Base-by-base conservation (phyloP, 2,113 vertebrate genomes). In the Microtus pennsylvanicus region DNA sequence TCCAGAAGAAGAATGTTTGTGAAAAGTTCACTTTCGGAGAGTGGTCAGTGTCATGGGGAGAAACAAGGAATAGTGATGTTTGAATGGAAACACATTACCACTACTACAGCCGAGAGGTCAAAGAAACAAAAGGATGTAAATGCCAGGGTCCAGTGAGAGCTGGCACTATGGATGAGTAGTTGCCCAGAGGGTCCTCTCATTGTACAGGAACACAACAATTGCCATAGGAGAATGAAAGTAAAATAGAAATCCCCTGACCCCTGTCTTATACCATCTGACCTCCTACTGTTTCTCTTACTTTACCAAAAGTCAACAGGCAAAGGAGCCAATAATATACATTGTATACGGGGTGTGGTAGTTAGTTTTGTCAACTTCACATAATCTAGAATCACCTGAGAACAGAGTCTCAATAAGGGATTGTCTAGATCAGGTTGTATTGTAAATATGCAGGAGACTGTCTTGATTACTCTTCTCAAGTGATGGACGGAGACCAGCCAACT, bases 261-360 rank as follows among this genome's bases (percentile, higher is more conserved):
- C 22, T 21, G 38, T 35, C 22, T 89, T 16, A 50, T 21, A 58
- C 21, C 85, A 61, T 9, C 55, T 82, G 38, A 78, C 76, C 33
- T 77, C 52, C 52, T 74, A 86, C 28, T 28, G 74, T 93, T 96
- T 91, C 82, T 82, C 89, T 7, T 80, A 21, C 45, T 30, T 93
- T 72, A 89, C 78, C 72, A 94, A 93, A 86, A 97, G 28, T 26
- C 85, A 96, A 47, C 9, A 69, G 45, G 50, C 35, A 94, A 88
- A 50, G 17, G 33, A 93, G 45, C 13, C 67, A 91, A 91, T 45
- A 94, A 81, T 28, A 96, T 42, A 33, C 33, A 91, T 50, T 52
- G 55, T 22, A 21, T 58, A 93, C 30, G 52, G 42, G 17, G 4
- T 86, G 17, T 67, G 42, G 47, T 47, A 33, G 47, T 35, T 80